Conservation (phyloP, 2,888 invertebrate genomes). For the Rotaria macrura region DNA sequence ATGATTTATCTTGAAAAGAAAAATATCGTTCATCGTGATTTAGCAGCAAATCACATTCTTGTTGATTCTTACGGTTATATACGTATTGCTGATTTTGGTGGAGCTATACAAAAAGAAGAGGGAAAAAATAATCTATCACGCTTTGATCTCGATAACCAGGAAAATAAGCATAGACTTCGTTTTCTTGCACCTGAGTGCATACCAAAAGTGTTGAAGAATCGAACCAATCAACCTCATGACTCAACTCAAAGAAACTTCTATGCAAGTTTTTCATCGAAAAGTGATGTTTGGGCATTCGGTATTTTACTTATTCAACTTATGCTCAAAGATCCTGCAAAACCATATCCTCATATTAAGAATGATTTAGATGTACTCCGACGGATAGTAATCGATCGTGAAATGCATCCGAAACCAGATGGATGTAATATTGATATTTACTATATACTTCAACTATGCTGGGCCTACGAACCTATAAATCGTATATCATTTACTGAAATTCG, state of each 20-base stretch:
- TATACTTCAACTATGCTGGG: neutral
- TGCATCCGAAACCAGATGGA: neutral
- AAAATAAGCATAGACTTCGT: neutral
- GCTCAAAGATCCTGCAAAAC: neutral
- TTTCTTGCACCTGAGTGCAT: neutral
- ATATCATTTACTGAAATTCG: neutral
- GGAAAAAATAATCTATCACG: neutral
- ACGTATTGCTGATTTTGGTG: neutral
- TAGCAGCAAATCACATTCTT: neutral
- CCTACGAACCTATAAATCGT: neutral
- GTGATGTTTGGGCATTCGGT: slow-evolving; percentile 32
- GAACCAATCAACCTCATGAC: neutral
- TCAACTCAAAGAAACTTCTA: neutral
- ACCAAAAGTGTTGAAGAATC: neutral
- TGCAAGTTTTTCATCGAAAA: neutral
- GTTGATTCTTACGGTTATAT: neutral
- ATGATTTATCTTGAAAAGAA: neutral
- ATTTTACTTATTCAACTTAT: slow-evolving; percentile 7
- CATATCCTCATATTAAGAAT: neutral
- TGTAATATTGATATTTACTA: neutral
- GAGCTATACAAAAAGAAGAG: neutral
- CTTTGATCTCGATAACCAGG: neutral
- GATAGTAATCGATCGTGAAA: neutral
- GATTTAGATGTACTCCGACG: neutral
- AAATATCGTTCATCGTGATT: neutral